These are phyloP conservation scores for Trichogramma dendrolimi DNA, from an alignment of 2,888 invertebrate species.

Conservation along the genomic window DNA sequence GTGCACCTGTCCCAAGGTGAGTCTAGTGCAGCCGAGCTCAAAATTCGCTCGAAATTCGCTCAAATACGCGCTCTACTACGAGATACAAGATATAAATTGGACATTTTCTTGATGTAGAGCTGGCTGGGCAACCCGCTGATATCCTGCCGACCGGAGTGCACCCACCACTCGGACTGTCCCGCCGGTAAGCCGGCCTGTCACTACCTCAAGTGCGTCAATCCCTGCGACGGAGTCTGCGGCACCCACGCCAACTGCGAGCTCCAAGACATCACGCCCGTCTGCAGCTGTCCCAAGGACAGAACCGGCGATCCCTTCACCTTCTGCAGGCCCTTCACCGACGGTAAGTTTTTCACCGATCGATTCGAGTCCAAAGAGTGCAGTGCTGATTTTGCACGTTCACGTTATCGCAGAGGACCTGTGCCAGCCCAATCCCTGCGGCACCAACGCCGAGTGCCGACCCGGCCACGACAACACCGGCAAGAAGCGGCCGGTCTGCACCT, in stretches of 20 bases:
- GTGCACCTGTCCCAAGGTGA: slow-evolving; percentile 75
- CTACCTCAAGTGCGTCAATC: slow-evolving; percentile 77
- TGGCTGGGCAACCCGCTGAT: slow-evolving; percentile 75
- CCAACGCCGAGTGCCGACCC: slow-evolving; percentile 73
- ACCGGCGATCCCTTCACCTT: slow-evolving; percentile 80
- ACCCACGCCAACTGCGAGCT: slow-evolving; percentile 75
- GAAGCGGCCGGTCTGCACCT: slow-evolving; percentile 82
- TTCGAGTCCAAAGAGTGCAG: background rate
- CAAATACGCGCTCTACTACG: background rate
- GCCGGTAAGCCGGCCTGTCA: slow-evolving; percentile 72
- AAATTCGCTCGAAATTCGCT: background rate
- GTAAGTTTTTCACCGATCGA: slow-evolving; percentile 51
- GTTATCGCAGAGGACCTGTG: slow-evolving; percentile 69
- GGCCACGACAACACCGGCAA: slow-evolving; percentile 78
- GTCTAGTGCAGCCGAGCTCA: slow-evolving; percentile 19
- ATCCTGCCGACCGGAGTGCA: slow-evolving; percentile 77
- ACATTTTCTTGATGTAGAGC: slow-evolving; percentile 53
- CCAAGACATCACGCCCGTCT: slow-evolving; percentile 74
- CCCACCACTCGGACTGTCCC: slow-evolving; percentile 75
- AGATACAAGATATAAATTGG: background rate
- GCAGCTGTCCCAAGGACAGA: slow-evolving; percentile 82
- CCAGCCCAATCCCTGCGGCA: slow-evolving; percentile 82
- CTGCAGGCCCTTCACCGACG: slow-evolving; percentile 76
- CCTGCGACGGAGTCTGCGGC: slow-evolving; percentile 78
- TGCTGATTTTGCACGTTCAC: background rate